Percentiles rank a stretch among this genome's conserved stretches.
phyloP scores from a whole-genome alignment of 1,140 invertebrate genomes.

The Procambarus clarkii region DNA sequence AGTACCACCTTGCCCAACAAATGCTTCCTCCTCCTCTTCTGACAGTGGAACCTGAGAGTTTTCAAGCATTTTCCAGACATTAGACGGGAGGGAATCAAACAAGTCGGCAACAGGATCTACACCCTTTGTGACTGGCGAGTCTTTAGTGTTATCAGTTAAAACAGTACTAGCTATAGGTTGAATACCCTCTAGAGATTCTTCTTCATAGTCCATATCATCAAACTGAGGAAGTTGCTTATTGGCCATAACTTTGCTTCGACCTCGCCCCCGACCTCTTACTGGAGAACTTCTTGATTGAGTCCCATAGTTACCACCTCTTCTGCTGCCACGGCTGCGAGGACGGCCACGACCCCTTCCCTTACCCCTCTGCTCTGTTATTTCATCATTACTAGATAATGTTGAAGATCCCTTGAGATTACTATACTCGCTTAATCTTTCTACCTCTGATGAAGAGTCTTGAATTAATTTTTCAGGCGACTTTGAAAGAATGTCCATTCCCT shows the following conservation, averaged over 20 bases:
- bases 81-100: constrained; percentile 27
- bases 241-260: constrained; percentile 1
- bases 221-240: neutral
- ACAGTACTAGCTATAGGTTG: neutral
- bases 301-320: neutral
- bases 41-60: constrained; percentile 55
- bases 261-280: constrained; percentile 30
- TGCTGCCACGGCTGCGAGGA: constrained; percentile 10
- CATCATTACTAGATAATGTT: constrained; percentile 23
- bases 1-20: constrained; percentile 40
- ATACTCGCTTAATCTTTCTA: neutral
- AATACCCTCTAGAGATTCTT: constrained; percentile 18
- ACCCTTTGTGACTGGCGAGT: neutral
- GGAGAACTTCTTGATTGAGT: neutral
- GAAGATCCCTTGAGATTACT: neutral
- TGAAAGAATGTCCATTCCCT: neutral
- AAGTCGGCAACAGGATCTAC: constrained; percentile 24
- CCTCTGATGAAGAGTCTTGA: neutral
- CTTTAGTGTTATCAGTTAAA: neutral
- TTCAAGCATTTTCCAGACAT: constrained; percentile 43
- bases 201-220: constrained; percentile 19
- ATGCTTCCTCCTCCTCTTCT: constrained; percentile 60
- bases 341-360: constrained; percentile 14
- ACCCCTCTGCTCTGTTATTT: neutral
- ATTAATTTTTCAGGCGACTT: neutral